A percentile compares a stretch with the other conserved stretches of the same genome.
Evolutionary conservation across 2,797 vertebrate species (phyloP).

Genomic region (Diplodus sargus): DNA sequence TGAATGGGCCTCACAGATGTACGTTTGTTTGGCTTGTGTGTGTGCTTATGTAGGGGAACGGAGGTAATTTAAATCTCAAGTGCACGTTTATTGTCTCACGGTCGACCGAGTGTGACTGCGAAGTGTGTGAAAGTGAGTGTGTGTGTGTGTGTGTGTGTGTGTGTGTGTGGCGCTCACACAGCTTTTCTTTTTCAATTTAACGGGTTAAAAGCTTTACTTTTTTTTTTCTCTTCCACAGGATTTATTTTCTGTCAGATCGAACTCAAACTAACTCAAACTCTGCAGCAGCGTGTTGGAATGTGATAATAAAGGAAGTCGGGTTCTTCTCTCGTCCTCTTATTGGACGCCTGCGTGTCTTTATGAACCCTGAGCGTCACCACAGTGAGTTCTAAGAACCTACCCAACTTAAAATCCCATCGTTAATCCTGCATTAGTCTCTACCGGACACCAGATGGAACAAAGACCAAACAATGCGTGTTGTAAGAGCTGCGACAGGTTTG

Average conservation of each 20-base stretch:
- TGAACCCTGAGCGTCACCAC: background rate
- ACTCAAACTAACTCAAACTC: conserved; percentile 18
- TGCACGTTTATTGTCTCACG: conserved; percentile 50
- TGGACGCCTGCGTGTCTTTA: background rate
- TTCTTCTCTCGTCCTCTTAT: background rate
- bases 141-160: conserved; percentile 11
- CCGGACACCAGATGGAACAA: conserved; percentile 25
- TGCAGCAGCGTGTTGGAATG: background rate
- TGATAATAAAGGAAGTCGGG: background rate
- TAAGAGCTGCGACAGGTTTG: conserved; percentile 9
- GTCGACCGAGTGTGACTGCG: conserved; percentile 26
- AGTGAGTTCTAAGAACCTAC: conserved; percentile 2
- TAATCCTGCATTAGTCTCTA: conserved; percentile 27
- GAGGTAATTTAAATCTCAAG: conserved; percentile 53
- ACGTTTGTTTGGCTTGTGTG: conserved; percentile 37
- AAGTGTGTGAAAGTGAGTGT: conserved; percentile 7
- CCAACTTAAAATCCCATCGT: background rate
- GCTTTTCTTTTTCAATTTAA: conserved; percentile 22
- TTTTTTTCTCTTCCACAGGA: background rate
- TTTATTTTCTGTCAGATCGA: conserved; percentile 29
- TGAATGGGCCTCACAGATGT: conserved; percentile 21
- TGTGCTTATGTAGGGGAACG: background rate
- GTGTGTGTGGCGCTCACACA: conserved; percentile 13
- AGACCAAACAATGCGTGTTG: conserved; percentile 24
- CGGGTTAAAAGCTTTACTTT: conserved; percentile 34